A percentile compares a stretch with the other conserved stretches of the same genome.
These are phyloP conservation scores for Pantala flavescens DNA, from an alignment of 1,140 invertebrate species.

Conservation along the genomic window DNA sequence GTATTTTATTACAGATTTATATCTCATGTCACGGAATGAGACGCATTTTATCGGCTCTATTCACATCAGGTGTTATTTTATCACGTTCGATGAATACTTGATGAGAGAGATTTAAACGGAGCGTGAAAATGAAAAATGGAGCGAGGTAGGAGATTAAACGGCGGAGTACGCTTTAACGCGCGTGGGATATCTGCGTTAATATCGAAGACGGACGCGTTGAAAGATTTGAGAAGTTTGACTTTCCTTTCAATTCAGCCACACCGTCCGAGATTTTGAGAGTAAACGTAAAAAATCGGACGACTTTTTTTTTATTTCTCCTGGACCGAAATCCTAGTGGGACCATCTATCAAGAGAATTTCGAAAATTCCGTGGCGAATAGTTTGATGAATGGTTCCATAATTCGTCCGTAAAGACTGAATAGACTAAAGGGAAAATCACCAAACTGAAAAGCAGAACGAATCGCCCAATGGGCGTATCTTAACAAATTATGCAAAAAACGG, in stretches of 20 bases:
- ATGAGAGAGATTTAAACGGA: too few relatives aligned
- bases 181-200: too few relatives aligned
- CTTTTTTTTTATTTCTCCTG: not conserved
- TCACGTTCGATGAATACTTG: too few relatives aligned
- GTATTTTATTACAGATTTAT: too few relatives aligned
- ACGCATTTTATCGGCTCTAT: too few relatives aligned
- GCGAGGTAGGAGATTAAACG: too few relatives aligned
- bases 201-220: too few relatives aligned
- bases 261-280: not conserved
- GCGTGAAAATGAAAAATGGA: too few relatives aligned
- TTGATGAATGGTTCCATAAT: not conserved
- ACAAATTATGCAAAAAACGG: constrained; percentile 2
- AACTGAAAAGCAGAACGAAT: not conserved
- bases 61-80: too few relatives aligned
- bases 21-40: too few relatives aligned
- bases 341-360: not conserved
- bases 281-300: not conserved
- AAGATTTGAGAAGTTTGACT: too few relatives aligned
- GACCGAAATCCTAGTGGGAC: not conserved
- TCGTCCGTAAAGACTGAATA: not conserved
- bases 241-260: not conserved
- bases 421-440: not conserved
- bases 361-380: constrained; percentile 1
- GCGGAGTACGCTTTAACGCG: too few relatives aligned
- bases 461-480: not conserved